Base-by-base conservation (phyloP, 2,888 invertebrate genomes). In the Melieria omissa region DNA sequence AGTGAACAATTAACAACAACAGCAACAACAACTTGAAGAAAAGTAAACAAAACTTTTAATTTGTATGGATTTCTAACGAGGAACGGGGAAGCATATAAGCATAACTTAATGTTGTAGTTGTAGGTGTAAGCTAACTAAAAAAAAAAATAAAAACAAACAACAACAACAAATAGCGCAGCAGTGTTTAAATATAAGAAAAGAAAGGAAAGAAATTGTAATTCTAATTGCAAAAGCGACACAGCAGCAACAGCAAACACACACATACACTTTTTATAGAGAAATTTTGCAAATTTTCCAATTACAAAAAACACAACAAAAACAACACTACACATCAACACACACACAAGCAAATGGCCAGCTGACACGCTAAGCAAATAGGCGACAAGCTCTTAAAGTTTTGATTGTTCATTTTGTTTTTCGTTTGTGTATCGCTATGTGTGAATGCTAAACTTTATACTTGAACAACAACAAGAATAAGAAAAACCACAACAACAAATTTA, bases 61-160 rank as follows among this genome's bases (percentile, higher is more conserved):
- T 57, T 45, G 49, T 42, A n/a, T 63, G 14, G 49, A 58, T 65
- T 60, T 64, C 64, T 42, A 42, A 64, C 12, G 46, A 41, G 16
- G 10, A 5, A 72, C 42, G 66, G n/a, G 55, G 61, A 72, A 64
- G 55, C 44, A 72, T 64, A 70, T 68, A 64, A 29, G 29, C 29
- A 14, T 49, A 57, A 62, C 47, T 71, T 57, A 64, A 71, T 74
- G 69, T 76, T 62, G 73, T 75, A 74, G 72, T 68, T 58, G 72
- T 69, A 74, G 71, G 60, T 61, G 55, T 72, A 57, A 74, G 72
- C 63, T 63, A 75, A 65, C 57, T 62, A 55, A 62, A 63, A 69
- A 55, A 55, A 62, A n/a, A 63, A 46, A 16, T 47, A 44, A 45
- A 63, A 4, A 42, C 12, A 61, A 61, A 47, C 12, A 14, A 49